Evolutionary conservation across 1,140 invertebrate genomes (phyloP).

Genomic region (Pteromalus puparum): DNA sequence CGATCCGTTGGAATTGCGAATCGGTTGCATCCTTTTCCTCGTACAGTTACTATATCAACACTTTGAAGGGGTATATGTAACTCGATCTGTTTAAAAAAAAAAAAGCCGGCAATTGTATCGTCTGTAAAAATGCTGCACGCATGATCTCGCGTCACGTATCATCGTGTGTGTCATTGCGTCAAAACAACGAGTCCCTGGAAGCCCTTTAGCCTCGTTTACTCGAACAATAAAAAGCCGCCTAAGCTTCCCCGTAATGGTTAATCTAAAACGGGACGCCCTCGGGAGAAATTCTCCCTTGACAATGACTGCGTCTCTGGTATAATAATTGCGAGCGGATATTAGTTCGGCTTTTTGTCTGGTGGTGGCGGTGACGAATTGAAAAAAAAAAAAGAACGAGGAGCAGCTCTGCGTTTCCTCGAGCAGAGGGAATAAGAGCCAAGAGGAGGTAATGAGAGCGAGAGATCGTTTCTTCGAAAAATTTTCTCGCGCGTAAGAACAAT

Average conservation of each 20-base stretch:
- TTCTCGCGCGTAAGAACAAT: neutral
- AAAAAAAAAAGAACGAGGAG: neutral
- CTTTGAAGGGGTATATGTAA: neutral
- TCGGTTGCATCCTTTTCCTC: neutral
- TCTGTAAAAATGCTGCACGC: too few species aligned
- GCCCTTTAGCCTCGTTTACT: neutral
- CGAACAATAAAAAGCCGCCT: slow-evolving; percentile 1
- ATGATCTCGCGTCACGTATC: neutral
- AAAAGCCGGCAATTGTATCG: too few species aligned
- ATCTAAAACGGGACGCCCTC: slow-evolving; percentile 10
- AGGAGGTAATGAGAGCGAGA: slow-evolving; percentile 1
- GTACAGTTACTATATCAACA: neutral
- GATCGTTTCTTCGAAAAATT: slow-evolving; percentile 37
- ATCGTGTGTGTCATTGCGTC: too few species aligned
- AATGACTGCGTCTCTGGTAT: neutral
- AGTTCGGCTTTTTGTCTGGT: slow-evolving; percentile 30
- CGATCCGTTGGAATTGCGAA: neutral
- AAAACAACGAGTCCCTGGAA: neutral
- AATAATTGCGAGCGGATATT: slow-evolving; percentile 50
- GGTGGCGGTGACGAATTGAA: slow-evolving; percentile 32
- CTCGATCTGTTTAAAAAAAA: too few species aligned
- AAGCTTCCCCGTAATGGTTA: slow-evolving; percentile 6
- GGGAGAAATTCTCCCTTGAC: neutral
- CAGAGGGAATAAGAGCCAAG: neutral
- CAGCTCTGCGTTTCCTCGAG: slow-evolving; percentile 25